These are phyloP conservation scores for Pituophis catenifer DNA, from an alignment of 2,113 vertebrate genomes.

Conservation along the genomic window DNA sequence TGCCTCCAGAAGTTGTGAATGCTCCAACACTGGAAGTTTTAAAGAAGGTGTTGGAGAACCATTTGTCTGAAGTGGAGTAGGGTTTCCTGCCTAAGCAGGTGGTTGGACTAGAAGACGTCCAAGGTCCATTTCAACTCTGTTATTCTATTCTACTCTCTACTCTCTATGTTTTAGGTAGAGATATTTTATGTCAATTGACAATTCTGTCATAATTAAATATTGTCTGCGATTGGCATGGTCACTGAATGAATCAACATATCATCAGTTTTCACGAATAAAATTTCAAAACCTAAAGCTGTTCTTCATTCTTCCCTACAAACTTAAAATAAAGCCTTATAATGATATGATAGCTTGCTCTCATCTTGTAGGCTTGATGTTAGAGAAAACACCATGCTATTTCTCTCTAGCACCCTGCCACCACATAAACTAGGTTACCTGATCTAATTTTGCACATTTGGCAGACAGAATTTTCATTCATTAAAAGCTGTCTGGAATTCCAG, in stretches of 20 bases:
- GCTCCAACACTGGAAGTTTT: no score
- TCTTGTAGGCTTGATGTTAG: no score
- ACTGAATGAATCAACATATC: neutral
- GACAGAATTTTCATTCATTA: neutral
- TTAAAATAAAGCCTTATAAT: neutral
- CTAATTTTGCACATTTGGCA: neutral
- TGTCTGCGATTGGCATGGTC: neutral
- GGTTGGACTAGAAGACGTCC: no score
- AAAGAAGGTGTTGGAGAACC: no score
- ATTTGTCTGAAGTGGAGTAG: no score
- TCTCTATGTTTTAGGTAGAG: neutral
- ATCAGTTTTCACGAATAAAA: neutral
- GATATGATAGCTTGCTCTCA: neutral
- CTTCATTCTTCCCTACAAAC: neutral
- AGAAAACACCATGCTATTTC: neutral
- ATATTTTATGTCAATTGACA: neutral
- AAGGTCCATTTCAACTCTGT: no score
- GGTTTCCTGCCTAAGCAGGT: no score
- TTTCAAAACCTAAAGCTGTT: neutral
- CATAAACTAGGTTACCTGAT: neutral
- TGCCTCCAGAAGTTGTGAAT: no score
- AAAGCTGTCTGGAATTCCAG: neutral
- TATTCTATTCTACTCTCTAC: no score
- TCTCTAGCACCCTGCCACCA: neutral
- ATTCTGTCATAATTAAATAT: neutral